These are phyloP conservation scores for Drosophila fuyamai DNA, from an alignment of 1,140 invertebrate species.

Conservation along the genomic window DNA sequence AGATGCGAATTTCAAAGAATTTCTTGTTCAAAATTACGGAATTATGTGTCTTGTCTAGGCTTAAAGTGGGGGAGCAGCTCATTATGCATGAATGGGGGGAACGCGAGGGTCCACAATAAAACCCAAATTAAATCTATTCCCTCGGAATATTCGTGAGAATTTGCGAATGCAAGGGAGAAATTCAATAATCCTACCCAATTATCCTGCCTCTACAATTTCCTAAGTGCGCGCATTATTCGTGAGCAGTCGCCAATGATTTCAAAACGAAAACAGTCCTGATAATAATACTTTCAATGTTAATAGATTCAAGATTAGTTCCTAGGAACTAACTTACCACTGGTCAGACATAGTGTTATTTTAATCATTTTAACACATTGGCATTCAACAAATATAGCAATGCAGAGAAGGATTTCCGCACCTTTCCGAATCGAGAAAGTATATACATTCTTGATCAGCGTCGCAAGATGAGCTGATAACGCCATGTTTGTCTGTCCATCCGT, in stretches of 20 bases:
- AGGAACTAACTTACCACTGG: no score
- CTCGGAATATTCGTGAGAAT: neutral
- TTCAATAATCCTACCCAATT: slow-evolving; percentile 9
- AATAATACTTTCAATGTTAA: neutral
- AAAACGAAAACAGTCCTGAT: slow-evolving; percentile 1
- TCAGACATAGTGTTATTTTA: no score
- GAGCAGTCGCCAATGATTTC: neutral
- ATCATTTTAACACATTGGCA: no score
- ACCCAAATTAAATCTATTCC: slow-evolving; percentile 20
- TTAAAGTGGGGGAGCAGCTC: neutral
- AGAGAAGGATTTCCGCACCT: no score
- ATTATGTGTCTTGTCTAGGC: neutral
- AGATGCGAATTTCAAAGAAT: slow-evolving; percentile 14
- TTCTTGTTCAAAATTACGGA: slow-evolving; percentile 9
- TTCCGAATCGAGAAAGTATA: no score
- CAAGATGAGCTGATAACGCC: no score
- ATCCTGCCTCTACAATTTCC: neutral
- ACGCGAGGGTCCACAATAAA: neutral
- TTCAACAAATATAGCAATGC: no score
- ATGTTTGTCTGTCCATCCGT: no score
- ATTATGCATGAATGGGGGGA: neutral
- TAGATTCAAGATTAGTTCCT: neutral
- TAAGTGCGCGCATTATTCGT: neutral
- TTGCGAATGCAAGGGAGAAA: neutral
- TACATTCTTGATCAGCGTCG: no score